Conservation (phyloP, 2,113 vertebrate species). For the Chiloscyllium plagiosum region DNA sequence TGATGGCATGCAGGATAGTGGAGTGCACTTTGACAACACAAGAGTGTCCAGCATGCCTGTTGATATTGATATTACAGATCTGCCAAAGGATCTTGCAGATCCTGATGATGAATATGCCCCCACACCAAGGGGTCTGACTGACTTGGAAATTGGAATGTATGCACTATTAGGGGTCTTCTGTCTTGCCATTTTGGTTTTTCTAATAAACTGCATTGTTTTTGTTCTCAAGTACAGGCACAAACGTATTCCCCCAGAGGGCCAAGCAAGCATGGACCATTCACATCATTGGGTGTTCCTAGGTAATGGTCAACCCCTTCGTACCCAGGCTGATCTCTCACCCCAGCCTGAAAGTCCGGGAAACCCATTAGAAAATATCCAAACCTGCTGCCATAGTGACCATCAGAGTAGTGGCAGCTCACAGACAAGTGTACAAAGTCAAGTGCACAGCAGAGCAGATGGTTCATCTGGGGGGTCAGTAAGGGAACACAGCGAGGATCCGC, state of each 20-base stretch:
- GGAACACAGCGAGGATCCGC: conserved; percentile 82
- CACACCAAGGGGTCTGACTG: conserved; percentile 79
- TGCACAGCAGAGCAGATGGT: conserved; percentile 85
- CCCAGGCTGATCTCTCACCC: conserved; percentile 80
- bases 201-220: conserved; percentile 98
- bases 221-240: conserved; percentile 94
- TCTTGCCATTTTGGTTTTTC: conserved; percentile 92
- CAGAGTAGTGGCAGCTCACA: conserved; percentile 95
- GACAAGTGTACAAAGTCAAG: conserved; percentile 93
- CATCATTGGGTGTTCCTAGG: conserved; percentile 98
- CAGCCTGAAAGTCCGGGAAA: conserved; percentile 75
- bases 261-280: conserved; percentile 96
- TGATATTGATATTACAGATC: conserved; percentile 50
- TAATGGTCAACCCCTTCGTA: conserved; percentile 82
- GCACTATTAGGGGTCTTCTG: conserved; percentile 93
- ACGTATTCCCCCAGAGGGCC: conserved; percentile 86
- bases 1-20: conserved; percentile 39
- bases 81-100: conserved; percentile 65
- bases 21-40: conserved; percentile 54
- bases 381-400: conserved; percentile 79
- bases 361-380: conserved; percentile 74
- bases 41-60: conserved; percentile 58
- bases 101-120: conserved; percentile 68
- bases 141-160: conserved; percentile 97
- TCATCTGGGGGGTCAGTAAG: conserved; percentile 84